A percentile compares a stretch with the other conserved stretches of the same genome.
These are phyloP conservation scores for Tinea trinotella DNA, from an alignment of 2,888 invertebrate species.

Conservation along the genomic window DNA sequence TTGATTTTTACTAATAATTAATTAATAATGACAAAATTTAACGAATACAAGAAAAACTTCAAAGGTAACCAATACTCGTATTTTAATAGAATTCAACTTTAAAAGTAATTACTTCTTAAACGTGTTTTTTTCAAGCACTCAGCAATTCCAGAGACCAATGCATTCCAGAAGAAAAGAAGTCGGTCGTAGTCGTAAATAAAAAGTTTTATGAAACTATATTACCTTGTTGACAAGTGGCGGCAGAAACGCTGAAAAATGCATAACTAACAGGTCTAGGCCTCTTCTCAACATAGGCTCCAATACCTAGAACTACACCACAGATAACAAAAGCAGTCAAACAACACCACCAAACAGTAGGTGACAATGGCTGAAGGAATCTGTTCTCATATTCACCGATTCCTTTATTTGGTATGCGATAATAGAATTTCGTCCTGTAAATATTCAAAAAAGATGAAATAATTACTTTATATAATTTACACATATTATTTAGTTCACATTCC, in stretches of 20 bases:
- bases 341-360: slow-evolving; percentile 54
- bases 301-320: slow-evolving; percentile 45
- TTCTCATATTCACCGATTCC: slow-evolving; percentile 56
- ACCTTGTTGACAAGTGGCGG: slow-evolving; percentile 37
- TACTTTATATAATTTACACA: neutral
- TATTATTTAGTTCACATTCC: no score
- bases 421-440: slow-evolving; percentile 48
- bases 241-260: slow-evolving; percentile 41
- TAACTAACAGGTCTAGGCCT: slow-evolving; percentile 36
- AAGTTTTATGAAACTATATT: neutral
- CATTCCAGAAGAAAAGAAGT: no score
- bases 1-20: no score
- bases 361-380: slow-evolving; percentile 61
- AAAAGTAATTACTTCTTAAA: no score
- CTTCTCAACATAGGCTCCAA: slow-evolving; percentile 41
- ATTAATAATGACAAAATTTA: no score
- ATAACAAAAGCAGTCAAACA: slow-evolving; percentile 34
- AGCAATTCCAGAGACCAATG: no score
- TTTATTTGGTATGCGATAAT: slow-evolving; percentile 49
- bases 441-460: neutral
- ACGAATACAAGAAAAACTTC: no score
- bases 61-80: no score
- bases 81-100: no score
- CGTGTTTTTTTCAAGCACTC: no score
- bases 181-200: neutral